phyloP scores from a whole-genome alignment of 2,888 invertebrate species.

The Incurvaria masculella region DNA sequence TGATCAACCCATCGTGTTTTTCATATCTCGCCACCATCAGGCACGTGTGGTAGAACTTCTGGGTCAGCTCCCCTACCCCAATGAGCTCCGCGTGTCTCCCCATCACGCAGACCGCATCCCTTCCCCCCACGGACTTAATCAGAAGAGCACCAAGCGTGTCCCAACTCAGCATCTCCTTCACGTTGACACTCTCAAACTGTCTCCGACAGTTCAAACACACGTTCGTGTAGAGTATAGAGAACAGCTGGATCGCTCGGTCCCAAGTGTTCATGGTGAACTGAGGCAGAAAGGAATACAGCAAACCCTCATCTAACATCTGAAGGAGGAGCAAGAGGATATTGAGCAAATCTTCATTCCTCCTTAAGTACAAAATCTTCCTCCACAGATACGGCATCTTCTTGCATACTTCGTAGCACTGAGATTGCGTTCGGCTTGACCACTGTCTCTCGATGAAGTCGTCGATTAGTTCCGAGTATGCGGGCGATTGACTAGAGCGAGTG shows the following conservation, averaged over 20 bases:
- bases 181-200: constrained; percentile 39
- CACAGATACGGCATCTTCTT: constrained; percentile 62
- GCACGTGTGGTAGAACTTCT: constrained; percentile 59
- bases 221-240: constrained; percentile 53
- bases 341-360: constrained; percentile 46
- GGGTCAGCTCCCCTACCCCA: constrained; percentile 54
- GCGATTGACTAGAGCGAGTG: constrained; percentile 34
- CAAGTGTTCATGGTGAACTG: constrained; percentile 58
- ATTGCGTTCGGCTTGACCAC: constrained; percentile 35
- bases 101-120: constrained; percentile 54
- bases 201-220: constrained; percentile 62
- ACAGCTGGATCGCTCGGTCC: constrained; percentile 53
- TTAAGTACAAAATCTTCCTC: constrained; percentile 53
- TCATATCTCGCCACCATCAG: constrained; percentile 46
- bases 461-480: constrained; percentile 54
- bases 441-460: constrained; percentile 54
- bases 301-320: constrained; percentile 57
- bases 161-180: constrained; percentile 56
- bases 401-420: constrained; percentile 51
- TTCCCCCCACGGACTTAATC: constrained; percentile 59
- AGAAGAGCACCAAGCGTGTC: constrained; percentile 56
- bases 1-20: constrained; percentile 34
- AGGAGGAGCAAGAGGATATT: constrained; percentile 54
- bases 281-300: constrained; percentile 52
- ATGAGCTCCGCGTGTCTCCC: constrained; percentile 53